Percentiles rank a stretch among this genome's conserved stretches.
Evolutionary conservation across 1,140 invertebrate genomes (phyloP).

Genomic region (Aphidius gifuensis): DNA sequence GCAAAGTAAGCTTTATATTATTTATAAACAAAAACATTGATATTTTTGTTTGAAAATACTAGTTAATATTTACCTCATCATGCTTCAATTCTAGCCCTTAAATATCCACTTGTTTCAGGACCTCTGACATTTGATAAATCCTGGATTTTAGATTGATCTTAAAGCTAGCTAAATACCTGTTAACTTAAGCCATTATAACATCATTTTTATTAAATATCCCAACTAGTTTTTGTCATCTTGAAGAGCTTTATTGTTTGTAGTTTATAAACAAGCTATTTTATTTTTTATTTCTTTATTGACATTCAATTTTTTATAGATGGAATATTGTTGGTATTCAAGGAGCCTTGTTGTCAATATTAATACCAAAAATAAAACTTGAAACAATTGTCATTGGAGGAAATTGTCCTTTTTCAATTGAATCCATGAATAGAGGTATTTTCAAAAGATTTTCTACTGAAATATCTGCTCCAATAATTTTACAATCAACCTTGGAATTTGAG

Average conservation of each 20-base stretch:
- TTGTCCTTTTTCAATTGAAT: conserved; percentile 62
- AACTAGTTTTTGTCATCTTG: too few relatives aligned
- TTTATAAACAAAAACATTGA: neutral
- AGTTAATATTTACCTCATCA: neutral
- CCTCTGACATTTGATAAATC: too few relatives aligned
- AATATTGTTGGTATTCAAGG: conserved; percentile 81
- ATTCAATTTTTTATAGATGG: conserved; percentile 62
- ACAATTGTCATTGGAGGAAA: conserved; percentile 70
- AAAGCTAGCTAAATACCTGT: too few relatives aligned
- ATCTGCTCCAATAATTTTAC: conserved; percentile 41
- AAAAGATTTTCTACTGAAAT: conserved; percentile 48
- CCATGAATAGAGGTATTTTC: conserved; percentile 66
- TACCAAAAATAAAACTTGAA: conserved; percentile 70
- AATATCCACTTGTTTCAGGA: too few relatives aligned
- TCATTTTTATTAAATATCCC: too few relatives aligned
- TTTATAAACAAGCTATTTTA: neutral
- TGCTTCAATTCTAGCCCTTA: too few relatives aligned
- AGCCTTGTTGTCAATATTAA: conserved; percentile 68
- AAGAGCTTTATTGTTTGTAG: too few relatives aligned
- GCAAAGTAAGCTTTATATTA: conserved; percentile 50
- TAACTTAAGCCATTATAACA: too few relatives aligned
- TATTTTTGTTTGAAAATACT: neutral
- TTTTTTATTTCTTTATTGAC: conserved; percentile 5
- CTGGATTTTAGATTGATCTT: too few relatives aligned
- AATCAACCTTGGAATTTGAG: conserved; percentile 47